phyloP scores from a whole-genome alignment of 2,797 vertebrate genomes.

The Gallinago stenura region DNA sequence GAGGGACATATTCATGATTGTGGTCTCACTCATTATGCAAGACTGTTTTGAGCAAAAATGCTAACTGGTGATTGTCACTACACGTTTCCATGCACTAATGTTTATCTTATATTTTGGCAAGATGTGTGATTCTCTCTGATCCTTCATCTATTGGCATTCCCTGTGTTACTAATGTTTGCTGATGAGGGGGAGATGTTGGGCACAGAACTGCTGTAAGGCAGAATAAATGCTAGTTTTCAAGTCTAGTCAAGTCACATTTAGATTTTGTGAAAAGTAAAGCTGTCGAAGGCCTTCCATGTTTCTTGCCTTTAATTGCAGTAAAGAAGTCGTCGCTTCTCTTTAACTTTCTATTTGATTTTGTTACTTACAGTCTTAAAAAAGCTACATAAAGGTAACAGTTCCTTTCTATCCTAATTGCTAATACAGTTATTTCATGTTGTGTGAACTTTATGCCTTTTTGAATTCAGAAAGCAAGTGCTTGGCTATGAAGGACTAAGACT shows the following conservation, averaged over 20 bases:
- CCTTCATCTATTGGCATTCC: background rate
- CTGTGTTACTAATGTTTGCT: background rate
- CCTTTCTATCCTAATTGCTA: background rate
- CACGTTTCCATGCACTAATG: accelerated
- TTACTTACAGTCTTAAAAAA: background rate
- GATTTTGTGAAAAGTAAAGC: background rate
- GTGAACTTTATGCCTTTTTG: background rate
- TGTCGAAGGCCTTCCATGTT: background rate
- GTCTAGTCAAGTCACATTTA: background rate
- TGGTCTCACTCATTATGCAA: background rate
- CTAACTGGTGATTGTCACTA: background rate
- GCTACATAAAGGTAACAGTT: background rate
- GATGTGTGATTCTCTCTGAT: background rate
- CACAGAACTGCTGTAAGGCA: background rate
- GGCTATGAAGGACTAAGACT: background rate
- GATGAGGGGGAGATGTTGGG: background rate
- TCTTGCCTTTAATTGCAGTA: background rate
- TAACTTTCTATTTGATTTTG: background rate
- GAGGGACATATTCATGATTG: background rate
- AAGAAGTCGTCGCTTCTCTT: background rate
- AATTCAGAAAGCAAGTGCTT: background rate
- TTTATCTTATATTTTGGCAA: background rate
- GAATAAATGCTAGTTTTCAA: background rate
- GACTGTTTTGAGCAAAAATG: background rate
- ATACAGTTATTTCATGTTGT: background rate